Conservation (phyloP, 2,113 vertebrate genomes). For the Morone chrysops region DNA sequence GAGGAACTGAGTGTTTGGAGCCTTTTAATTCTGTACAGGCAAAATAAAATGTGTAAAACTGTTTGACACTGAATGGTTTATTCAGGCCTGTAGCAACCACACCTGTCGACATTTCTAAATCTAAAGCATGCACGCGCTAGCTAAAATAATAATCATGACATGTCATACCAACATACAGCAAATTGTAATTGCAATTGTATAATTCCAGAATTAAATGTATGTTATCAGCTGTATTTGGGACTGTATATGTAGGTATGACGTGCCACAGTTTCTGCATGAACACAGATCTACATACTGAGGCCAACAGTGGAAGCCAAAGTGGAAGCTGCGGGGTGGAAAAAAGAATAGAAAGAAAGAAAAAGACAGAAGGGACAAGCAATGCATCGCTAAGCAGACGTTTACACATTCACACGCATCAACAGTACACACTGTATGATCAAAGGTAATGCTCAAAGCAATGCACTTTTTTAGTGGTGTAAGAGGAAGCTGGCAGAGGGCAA, state of each 20-base stretch:
- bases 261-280: slow-evolving; percentile 54
- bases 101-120: slow-evolving; percentile 26
- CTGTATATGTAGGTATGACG: slow-evolving; percentile 28
- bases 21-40: slow-evolving; percentile 26
- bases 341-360: slow-evolving; percentile 19
- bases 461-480: slow-evolving; percentile 27
- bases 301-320: slow-evolving; percentile 70
- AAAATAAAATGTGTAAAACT: slow-evolving; percentile 37
- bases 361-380: slow-evolving; percentile 52
- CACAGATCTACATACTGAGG: slow-evolving; percentile 79
- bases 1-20: slow-evolving; percentile 48
- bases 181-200: not conserved
- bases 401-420: slow-evolving; percentile 32
- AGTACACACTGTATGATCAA: slow-evolving; percentile 36
- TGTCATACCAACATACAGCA: slow-evolving; percentile 31
- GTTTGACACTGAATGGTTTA: slow-evolving; percentile 13
- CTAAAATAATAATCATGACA: not conserved
- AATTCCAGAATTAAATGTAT: not conserved
- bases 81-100: slow-evolving; percentile 24
- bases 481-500: slow-evolving; percentile 20
- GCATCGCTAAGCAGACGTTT: slow-evolving; percentile 61
- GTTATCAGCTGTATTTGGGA: not conserved
- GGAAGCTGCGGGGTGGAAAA: slow-evolving; percentile 70
- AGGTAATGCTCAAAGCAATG: slow-evolving; percentile 33
- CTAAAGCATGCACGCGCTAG: slow-evolving; percentile 54